Percentiles rank a stretch among this genome's conserved stretches.
Evolutionary conservation across 2,888 invertebrate species (phyloP).

Genomic region (Tenodera sinensis): DNA sequence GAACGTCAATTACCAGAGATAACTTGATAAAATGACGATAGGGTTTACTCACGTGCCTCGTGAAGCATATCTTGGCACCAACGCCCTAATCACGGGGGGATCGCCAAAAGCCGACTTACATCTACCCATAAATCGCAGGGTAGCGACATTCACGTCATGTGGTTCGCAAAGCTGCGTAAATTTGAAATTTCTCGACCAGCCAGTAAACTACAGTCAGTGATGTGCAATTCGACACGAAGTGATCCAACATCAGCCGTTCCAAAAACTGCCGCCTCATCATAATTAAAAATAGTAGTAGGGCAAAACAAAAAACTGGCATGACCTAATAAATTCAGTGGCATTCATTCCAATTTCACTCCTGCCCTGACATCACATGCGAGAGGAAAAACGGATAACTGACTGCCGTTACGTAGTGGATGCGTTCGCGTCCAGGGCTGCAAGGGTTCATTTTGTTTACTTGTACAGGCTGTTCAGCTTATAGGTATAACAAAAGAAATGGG

Average conservation of each 20-base stretch:
- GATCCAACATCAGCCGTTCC: neutral
- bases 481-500: too few relatives aligned
- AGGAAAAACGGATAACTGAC: too few relatives aligned
- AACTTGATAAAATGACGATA: too few relatives aligned
- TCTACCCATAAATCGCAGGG: neutral
- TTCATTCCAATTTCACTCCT: neutral
- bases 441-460: too few relatives aligned
- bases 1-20: too few relatives aligned
- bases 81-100: too few relatives aligned
- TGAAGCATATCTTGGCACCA: too few relatives aligned
- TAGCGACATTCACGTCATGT: neutral
- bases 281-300: neutral
- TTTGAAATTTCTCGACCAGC: neutral
- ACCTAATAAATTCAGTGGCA: neutral
- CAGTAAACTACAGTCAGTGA: neutral
- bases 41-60: too few relatives aligned
- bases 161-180: neutral
- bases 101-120: neutral
- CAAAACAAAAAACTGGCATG: neutral
- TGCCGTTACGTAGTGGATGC: too few relatives aligned
- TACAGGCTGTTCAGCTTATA: too few relatives aligned
- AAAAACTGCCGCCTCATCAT: neutral
- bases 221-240: neutral
- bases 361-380: neutral
- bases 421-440: too few relatives aligned